Evolutionary conservation across 2,113 vertebrate species (phyloP), one percentile per base, ranked within the genome.

Genomic region (Amblyopsis rosae): DNA sequence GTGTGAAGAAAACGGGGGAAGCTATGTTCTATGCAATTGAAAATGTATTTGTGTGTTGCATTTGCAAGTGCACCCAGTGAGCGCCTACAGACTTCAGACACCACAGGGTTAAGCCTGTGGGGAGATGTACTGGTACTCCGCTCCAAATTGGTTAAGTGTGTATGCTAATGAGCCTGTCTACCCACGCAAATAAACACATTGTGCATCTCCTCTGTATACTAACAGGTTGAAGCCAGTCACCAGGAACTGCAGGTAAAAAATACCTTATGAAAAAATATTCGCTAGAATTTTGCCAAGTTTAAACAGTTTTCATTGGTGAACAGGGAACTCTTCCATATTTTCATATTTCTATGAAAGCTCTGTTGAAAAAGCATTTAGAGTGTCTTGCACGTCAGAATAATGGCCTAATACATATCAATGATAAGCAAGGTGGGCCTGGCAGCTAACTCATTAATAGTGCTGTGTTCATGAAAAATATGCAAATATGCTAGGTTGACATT

Each of bases 371-470:
- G 57, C 64, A 60, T 62, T 57, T 48, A 45, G 10, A 3, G 17
- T n/a, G 59, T 11, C 46, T 53, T 19, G 64, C 69, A 35, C 0
- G 62, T 9, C 58, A 33, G 62, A 78, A 76, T 67, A 73, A 82
- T 67, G 73, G 61, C 45, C 70, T 60, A 70, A 76, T 67, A 68
- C 73, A 73, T 80, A 83, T 84, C 72, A 76, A 67, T 82, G 82
- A 67, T 61, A 80, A 65, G 80, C 73, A 71, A 60, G 49, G 48
- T 67, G 35, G 59, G 72, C 74, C 60, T 80, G 5, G 10, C 72
- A 62, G 82, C 56, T 0, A 32, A 83, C 62, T 70, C 76, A 77
- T 85, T 81, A 82, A 83, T 79, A 74, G 65, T 70, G 79, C 62
- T 26, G 59, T 1, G 63, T 67, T 84, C 67, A 68, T 79, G 69